Conservation (phyloP, 2,113 vertebrate species). For the Terrapene triunguis region DNA sequence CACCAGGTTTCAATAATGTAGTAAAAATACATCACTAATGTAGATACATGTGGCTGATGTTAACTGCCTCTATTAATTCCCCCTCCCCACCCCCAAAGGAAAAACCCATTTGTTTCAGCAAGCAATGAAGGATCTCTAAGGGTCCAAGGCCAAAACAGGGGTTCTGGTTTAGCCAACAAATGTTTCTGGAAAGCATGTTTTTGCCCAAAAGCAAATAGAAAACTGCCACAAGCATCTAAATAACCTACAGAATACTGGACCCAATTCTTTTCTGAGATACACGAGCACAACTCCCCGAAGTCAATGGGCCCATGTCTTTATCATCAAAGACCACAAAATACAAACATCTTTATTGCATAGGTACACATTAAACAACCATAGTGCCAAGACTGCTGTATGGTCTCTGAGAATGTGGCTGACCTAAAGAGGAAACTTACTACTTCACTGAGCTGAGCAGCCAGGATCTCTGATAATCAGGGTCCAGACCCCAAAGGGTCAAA, state of each 20-base stretch:
- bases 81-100: not conserved
- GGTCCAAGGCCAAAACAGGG: not conserved
- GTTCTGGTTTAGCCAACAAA: not conserved
- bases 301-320: not conserved
- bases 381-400: not conserved
- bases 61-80: constrained; percentile 21
- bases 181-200: not conserved
- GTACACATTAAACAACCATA: not conserved
- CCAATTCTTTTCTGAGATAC: not conserved
- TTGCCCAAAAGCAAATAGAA: not conserved
- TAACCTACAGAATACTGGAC: not conserved
- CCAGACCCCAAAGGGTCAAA: not conserved
- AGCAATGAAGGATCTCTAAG: not conserved
- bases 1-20: constrained; percentile 33
- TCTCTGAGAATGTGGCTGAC: rapidly evolving
- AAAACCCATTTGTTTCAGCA: not conserved
- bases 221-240: not conserved
- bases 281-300: not conserved
- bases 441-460: not conserved
- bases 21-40: constrained; percentile 24
- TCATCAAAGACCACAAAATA: not conserved
- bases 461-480: not conserved
- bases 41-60: constrained; percentile 28
- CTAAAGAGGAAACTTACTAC: not conserved
- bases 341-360: not conserved